Evolutionary conservation across 2,888 invertebrate genomes (phyloP), one percentile per base, ranked within the genome.

Genomic region (Acronicta alni): DNA sequence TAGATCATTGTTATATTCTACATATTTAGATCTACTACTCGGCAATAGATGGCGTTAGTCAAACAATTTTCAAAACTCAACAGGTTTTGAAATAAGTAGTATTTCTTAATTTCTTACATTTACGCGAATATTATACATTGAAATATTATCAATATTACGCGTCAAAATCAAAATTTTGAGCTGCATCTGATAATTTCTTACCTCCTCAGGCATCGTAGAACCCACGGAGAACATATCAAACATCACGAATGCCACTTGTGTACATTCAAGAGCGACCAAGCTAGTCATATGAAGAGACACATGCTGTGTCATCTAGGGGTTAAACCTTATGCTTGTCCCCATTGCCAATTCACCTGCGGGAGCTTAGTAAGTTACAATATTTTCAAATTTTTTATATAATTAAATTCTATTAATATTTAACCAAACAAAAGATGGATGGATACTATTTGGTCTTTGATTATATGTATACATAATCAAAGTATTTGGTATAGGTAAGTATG

Each of bases 301-400:
- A 92, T 96, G 84, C 95, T 97, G 5, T 95, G 97, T 20, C 98
- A 98, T 86, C 96, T 96, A 5, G 97, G 97, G 4, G 95, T 96
- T 32, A 98, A 97, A 85, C 98, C 98, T 0, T 98, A 97, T 89
- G 95, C 95, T 52, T 99, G 99, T 89, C 97, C 97, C 0, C 96
- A 98, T 85, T 99, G 99, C 85, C 80, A 92, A 23, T 97, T 97
- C 79, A 96, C 96, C 6, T 97, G 97, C 86, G 97, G 97, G 69
- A 96, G 96, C 81, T 94, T 97, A 94, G 97, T 97, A 89, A 95
- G 95, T 47, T 23, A n/a, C 15, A 14, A 12, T 3, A 14, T 7
- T 23, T 23, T 23, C 7, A 26, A 9, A 7, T 9, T 26, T 1
- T 26, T 9, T 26, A 5, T 26, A 5, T 20, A 20, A 20, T 20